phyloP scores from a whole-genome alignment of 1,140 invertebrate species.

The Cataglyphis hispanica region DNA sequence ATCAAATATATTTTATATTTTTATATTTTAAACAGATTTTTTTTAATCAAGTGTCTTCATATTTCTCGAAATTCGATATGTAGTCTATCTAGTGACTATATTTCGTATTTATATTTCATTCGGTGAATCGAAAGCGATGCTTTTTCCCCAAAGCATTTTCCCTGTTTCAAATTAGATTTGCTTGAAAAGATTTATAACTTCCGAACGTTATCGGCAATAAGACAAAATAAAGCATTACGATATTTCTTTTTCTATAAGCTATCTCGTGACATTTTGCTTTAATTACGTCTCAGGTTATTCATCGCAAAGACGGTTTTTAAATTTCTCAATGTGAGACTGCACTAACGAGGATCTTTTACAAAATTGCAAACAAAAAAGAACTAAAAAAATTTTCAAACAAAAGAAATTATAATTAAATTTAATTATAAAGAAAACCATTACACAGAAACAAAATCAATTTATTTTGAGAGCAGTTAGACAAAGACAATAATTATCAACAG shows the following conservation, averaged over 20 bases:
- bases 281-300: slow-evolving; percentile 13
- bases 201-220: slow-evolving; percentile 13
- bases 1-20: neutral
- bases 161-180: neutral
- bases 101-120: slow-evolving; percentile 19
- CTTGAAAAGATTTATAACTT: slow-evolving; percentile 43
- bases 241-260: slow-evolving; percentile 9
- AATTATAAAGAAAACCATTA: neutral
- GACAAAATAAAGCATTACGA: neutral
- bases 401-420: too few species aligned
- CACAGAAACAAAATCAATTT: neutral
- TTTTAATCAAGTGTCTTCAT: neutral
- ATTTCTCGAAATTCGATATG: neutral
- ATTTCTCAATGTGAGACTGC: neutral
- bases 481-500: neutral
- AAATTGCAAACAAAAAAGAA: neutral
- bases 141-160: neutral
- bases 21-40: neutral
- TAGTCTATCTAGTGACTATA: neutral
- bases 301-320: neutral
- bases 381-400: neutral
- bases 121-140: neutral
- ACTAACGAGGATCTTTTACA: neutral
- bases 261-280: neutral
- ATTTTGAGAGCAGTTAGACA: neutral